phyloP scores from a whole-genome alignment of 1,140 invertebrate species.

The Drosophila pandora region DNA sequence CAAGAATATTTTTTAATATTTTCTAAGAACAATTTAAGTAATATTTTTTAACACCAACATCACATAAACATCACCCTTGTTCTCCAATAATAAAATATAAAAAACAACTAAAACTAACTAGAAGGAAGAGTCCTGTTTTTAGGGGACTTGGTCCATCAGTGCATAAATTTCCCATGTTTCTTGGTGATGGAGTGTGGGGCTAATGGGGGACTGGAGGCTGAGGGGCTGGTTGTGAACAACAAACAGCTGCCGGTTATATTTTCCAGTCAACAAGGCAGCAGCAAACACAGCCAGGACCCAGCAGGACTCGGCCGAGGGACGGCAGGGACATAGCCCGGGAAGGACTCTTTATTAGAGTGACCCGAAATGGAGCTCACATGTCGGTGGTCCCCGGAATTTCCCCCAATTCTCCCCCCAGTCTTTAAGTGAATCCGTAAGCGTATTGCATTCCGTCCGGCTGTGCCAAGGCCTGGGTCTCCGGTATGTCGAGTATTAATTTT shows the following conservation, averaged over 20 bases:
- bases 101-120: too few relatives aligned
- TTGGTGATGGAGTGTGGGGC: not conserved
- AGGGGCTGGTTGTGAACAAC: not conserved
- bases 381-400: not conserved
- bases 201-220: too few relatives aligned
- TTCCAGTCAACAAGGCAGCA: constrained; percentile 1
- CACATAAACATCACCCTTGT: too few relatives aligned
- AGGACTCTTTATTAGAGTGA: constrained; percentile 5
- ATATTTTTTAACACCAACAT: too few relatives aligned
- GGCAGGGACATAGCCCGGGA: not conserved
- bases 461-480: not conserved
- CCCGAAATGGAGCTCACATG: constrained; percentile 3
- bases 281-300: not conserved
- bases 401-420: not conserved
- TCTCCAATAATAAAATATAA: too few relatives aligned
- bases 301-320: not conserved
- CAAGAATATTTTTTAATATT: too few relatives aligned
- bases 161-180: not conserved
- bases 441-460: constrained; percentile 1
- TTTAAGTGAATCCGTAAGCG: not conserved
- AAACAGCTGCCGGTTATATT: constrained; percentile 6
- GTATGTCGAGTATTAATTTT: not conserved
- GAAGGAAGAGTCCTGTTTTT: not conserved
- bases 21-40: too few relatives aligned
- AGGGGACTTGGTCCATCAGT: not conserved